Base-by-base conservation (phyloP, 2,113 vertebrate genomes). In the Colaptes auratus region DNA sequence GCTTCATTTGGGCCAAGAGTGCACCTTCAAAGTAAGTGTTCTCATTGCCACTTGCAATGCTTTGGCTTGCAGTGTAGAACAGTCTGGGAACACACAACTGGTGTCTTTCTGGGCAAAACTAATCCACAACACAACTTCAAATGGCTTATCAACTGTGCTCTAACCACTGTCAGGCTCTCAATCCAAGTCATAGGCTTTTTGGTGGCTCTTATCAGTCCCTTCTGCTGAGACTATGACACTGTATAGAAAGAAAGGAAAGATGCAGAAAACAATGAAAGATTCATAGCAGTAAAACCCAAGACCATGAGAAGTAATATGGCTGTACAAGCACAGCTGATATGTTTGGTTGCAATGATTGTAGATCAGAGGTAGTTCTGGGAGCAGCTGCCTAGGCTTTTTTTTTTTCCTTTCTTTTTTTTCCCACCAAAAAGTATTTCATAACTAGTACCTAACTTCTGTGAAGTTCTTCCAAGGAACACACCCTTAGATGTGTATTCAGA, bases 41-140 rank as follows among this genome's bases (percentile, higher is more conserved):
- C 15, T 69, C 53, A 36, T 64, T n/a, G 17, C 2, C 7, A 65
- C 77, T 70, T 1, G 0, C 18, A 67, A 0, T 36, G 24, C 21
- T 74, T 75, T 78, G n/a, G 2, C 58, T 81, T 89, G 31, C 42
- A 33, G 7, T 35, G 24, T 56, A 36, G 8, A 88, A 53, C 21
- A 76, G 16, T 31, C 19, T 58, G 23, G 25, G 5, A 72, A 9
- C 24, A 55, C 36, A 46, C 7, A 80, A 72, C 28, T 42, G 21
- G 6, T 69, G 31, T 36, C 21, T 10, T 85, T 70, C 33, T 71
- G 31, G 8, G 55, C 6, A 89, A 93, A 93, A 48, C 16, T 48
- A 61, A 65, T 33, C 15, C 33, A 46, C 28, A 60, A 31, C 67
- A 56, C 33, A 25, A 23, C 58, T 69, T 65, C 58, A 76, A 46